phyloP scores from a whole-genome alignment of 1,140 invertebrate species.

The Plodia interpunctella region DNA sequence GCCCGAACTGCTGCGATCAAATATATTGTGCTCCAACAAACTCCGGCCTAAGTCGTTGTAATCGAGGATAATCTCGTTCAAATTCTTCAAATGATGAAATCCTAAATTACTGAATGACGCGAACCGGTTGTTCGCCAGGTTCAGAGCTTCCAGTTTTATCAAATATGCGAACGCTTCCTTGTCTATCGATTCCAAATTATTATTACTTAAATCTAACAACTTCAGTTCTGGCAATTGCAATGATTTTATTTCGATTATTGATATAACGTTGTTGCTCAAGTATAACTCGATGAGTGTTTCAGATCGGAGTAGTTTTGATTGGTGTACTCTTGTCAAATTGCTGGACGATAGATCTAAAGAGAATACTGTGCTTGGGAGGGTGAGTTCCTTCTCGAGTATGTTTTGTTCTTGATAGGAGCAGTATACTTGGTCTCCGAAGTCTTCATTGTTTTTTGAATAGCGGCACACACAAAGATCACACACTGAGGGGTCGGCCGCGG shows the following conservation, averaged over 20 bases:
- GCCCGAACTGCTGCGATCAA: constrained; percentile 52
- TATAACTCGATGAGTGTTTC: constrained; percentile 38
- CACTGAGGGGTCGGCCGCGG: constrained; percentile 3
- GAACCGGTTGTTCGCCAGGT: constrained; percentile 76
- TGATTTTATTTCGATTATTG: constrained; percentile 47
- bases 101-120: constrained; percentile 54
- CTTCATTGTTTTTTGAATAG: constrained; percentile 34
- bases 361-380: constrained; percentile 40
- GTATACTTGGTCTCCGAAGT: constrained; percentile 45
- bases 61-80: constrained; percentile 70
- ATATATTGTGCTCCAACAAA: constrained; percentile 45
- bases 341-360: constrained; percentile 61
- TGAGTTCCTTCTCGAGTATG: constrained; percentile 33
- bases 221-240: constrained; percentile 63
- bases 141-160: constrained; percentile 71
- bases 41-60: constrained; percentile 57
- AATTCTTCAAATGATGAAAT: constrained; percentile 64
- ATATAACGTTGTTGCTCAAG: constrained; percentile 65
- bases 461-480: constrained; percentile 54
- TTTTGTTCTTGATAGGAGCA: constrained; percentile 46
- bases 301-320: constrained; percentile 37
- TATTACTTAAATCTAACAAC: constrained; percentile 76
- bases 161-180: constrained; percentile 65
- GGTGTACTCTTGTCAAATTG: constrained; percentile 42
- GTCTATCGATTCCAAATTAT: constrained; percentile 66